These are phyloP conservation scores for Chydorus sphaericus DNA, from an alignment of 2,888 invertebrate species.

Conservation along the genomic window DNA sequence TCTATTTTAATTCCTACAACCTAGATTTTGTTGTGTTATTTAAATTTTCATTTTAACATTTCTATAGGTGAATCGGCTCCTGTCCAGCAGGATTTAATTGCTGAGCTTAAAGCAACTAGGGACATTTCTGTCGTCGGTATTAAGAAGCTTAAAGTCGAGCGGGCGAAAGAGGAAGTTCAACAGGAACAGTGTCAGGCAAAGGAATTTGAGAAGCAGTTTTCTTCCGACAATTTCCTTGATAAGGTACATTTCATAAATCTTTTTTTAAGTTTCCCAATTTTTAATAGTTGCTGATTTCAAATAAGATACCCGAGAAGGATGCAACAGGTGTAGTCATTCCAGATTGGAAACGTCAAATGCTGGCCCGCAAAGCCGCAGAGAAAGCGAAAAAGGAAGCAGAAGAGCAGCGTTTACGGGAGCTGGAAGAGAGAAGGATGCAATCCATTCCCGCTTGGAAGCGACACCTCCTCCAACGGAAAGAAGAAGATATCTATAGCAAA, in stretches of 20 bases:
- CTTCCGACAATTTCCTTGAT: slow-evolving; percentile 72
- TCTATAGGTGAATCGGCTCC: slow-evolving; percentile 12
- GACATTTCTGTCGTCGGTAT: slow-evolving; percentile 69
- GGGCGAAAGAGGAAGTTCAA: slow-evolving; percentile 66
- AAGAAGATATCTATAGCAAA: background rate
- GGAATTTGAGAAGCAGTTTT: slow-evolving; percentile 70
- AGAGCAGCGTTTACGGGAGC: slow-evolving; percentile 65
- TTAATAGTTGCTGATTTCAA: background rate
- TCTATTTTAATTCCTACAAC: background rate
- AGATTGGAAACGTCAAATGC: slow-evolving; percentile 88
- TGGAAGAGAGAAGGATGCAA: slow-evolving; percentile 66
- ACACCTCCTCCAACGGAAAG: background rate
- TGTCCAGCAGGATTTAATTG: slow-evolving; percentile 64
- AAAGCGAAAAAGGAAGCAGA: slow-evolving; percentile 80
- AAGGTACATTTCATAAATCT: slow-evolving; percentile 43
- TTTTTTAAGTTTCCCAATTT: background rate
- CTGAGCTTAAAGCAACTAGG: slow-evolving; percentile 79
- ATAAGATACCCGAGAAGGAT: slow-evolving; percentile 75
- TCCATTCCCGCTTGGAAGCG: slow-evolving; percentile 90
- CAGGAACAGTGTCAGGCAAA: slow-evolving; percentile 69
- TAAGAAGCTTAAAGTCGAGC: slow-evolving; percentile 78
- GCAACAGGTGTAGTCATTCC: slow-evolving; percentile 77
- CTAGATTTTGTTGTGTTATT: background rate
- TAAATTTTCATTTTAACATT: background rate
- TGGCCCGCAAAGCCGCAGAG: slow-evolving; percentile 87